Conservation (phyloP, 2,888 invertebrate species). For the Elegia similella region DNA sequence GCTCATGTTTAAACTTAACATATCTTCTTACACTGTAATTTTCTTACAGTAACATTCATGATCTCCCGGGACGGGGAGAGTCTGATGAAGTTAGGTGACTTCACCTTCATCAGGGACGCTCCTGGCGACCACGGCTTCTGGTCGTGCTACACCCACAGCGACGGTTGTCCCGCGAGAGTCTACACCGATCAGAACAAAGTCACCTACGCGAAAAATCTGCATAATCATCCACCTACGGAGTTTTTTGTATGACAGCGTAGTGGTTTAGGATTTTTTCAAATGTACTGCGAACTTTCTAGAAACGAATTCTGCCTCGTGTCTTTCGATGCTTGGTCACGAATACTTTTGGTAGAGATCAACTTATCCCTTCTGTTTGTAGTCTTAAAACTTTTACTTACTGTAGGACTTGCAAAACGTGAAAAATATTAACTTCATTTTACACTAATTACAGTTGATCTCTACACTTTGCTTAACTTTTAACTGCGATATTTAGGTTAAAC, state of each 20-base stretch:
- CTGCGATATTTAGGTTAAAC: neutral
- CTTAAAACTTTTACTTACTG: too few relatives aligned
- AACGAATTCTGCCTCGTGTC: neutral
- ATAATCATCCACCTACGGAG: slow-evolving; percentile 72
- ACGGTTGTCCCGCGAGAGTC: slow-evolving; percentile 63
- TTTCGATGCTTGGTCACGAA: neutral
- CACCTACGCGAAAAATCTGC: slow-evolving; percentile 58
- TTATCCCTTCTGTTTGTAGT: too few relatives aligned
- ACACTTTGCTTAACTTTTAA: too few relatives aligned
- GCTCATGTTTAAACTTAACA: too few relatives aligned
- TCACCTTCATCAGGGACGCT: slow-evolving; percentile 59
- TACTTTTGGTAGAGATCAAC: neutral
- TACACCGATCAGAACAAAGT: slow-evolving; percentile 58
- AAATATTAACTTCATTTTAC: too few relatives aligned
- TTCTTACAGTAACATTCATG: slow-evolving; percentile 70
- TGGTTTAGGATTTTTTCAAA: slow-evolving; percentile 18
- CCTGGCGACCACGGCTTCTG: slow-evolving; percentile 54
- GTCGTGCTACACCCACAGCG: slow-evolving; percentile 68
- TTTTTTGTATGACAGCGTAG: slow-evolving; percentile 63
- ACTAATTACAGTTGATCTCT: too few relatives aligned
- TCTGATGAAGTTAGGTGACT: slow-evolving; percentile 69
- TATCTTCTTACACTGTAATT: slow-evolving; percentile 21
- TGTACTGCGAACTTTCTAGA: neutral
- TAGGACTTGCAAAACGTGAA: too few relatives aligned
- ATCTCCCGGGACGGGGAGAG: slow-evolving; percentile 64